These are phyloP conservation scores for Thymelicus acteon DNA, from an alignment of 2,888 invertebrate species.

Conservation along the genomic window DNA sequence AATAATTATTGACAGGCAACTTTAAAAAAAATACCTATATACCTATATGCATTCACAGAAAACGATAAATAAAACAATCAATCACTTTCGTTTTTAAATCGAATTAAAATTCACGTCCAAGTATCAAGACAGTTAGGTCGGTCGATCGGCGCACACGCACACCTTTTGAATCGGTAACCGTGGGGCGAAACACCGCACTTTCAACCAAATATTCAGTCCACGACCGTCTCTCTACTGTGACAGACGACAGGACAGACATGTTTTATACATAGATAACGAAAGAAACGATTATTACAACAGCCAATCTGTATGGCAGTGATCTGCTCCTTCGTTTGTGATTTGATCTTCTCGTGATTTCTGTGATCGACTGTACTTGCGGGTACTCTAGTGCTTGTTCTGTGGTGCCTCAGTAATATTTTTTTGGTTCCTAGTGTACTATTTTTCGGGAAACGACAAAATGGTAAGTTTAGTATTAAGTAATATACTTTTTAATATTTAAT, in stretches of 20 bases:
- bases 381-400: conserved; percentile 57
- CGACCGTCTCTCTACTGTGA: conserved; percentile 72
- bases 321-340: conserved; percentile 43
- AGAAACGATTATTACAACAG: conserved; percentile 40
- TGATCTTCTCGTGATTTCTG: conserved; percentile 48
- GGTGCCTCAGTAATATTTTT: conserved; percentile 50
- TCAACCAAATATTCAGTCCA: conserved; percentile 73
- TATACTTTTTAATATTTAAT: not conserved
- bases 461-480: conserved; percentile 56
- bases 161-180: conserved; percentile 68
- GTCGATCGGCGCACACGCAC: conserved; percentile 67
- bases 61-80: conserved; percentile 12
- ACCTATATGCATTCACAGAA: conserved; percentile 8
- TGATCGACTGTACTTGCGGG: conserved; percentile 56
- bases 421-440: conserved; percentile 52
- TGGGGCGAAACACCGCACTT: conserved; percentile 62
- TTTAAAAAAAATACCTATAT: not conserved
- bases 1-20: no score
- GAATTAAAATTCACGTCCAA: conserved; percentile 73
- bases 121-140: conserved; percentile 77
- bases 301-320: conserved; percentile 42
- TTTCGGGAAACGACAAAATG: conserved; percentile 66
- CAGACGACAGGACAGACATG: conserved; percentile 75
- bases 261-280: conserved; percentile 49
- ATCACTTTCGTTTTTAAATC: conserved; percentile 76